These are phyloP conservation scores for Macroglossus sobrinus DNA, from an alignment of 2,113 vertebrate species.

Conservation along the genomic window DNA sequence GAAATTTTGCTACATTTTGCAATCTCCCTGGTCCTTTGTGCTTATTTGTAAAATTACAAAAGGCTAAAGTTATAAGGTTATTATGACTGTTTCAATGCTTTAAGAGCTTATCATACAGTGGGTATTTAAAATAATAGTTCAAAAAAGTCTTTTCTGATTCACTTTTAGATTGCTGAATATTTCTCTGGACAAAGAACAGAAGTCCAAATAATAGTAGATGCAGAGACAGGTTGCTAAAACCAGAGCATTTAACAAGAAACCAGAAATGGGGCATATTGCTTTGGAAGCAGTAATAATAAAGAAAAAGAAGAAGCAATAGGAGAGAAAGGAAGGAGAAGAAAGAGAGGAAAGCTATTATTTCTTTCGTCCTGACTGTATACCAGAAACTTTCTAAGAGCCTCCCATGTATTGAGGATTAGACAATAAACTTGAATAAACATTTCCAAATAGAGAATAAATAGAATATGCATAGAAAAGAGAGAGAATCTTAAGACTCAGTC, in stretches of 20 bases:
- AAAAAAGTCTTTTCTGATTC: not conserved
- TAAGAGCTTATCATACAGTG: not conserved
- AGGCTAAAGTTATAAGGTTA: not conserved
- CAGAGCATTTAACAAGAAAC: not conserved
- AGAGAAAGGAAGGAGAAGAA: not conserved
- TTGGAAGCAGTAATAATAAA: not conserved
- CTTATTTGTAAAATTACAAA: not conserved
- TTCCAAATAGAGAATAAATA: not conserved
- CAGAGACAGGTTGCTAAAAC: not conserved
- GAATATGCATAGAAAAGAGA: not conserved
- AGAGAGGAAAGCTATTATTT: not conserved
- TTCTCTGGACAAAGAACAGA: not conserved
- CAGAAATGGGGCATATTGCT: not conserved
- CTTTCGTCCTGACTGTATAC: not conserved
- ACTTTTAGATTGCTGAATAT: not conserved
- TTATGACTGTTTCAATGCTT: not conserved
- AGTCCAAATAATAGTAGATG: not conserved
- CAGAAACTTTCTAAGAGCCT: not conserved
- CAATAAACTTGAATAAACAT: not conserved
- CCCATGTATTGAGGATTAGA: not conserved
- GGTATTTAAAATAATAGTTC: not conserved
- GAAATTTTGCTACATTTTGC: not conserved
- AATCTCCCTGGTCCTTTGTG: not conserved
- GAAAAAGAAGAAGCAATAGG: not conserved
- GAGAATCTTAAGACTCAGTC: not conserved